Conservation (phyloP, 2,113 vertebrate species). For the Lota lota region DNA sequence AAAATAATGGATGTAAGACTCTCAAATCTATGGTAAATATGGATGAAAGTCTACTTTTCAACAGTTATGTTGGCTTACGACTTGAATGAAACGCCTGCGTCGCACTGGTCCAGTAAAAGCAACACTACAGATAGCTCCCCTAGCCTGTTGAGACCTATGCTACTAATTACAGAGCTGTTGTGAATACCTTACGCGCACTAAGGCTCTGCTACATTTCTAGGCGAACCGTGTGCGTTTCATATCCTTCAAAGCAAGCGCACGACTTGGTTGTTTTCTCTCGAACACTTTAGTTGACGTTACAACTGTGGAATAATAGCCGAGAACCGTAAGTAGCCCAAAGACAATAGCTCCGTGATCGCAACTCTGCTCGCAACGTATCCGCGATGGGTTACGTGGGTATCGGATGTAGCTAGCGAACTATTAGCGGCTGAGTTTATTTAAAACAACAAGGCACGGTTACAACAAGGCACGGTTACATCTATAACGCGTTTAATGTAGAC, state of each 20-base stretch:
- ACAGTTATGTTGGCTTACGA: constrained; percentile 47
- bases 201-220: constrained; percentile 19
- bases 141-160: constrained; percentile 45
- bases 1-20: constrained; percentile 25
- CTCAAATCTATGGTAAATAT: constrained; percentile 48
- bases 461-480: constrained; percentile 13
- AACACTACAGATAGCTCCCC: constrained; percentile 60
- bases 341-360: constrained; percentile 58
- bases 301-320: constrained; percentile 34
- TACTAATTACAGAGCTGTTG: constrained; percentile 64
- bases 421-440: constrained; percentile 13
- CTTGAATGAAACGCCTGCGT: constrained; percentile 17
- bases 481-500: no score
- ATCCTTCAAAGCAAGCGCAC: constrained; percentile 4
- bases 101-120: constrained; percentile 47
- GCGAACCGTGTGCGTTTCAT: constrained; percentile 19
- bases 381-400: background rate
- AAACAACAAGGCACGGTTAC: constrained; percentile 25
- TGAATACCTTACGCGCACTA: constrained; percentile 26
- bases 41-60: constrained; percentile 26
- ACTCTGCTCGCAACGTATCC: constrained; percentile 11
- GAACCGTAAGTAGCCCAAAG: constrained; percentile 20
- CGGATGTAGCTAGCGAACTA: background rate
- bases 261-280: background rate
- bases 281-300: constrained; percentile 42